Evolutionary conservation across 2,888 invertebrate genomes (phyloP).

Genomic region (Drosophila yooni): DNA sequence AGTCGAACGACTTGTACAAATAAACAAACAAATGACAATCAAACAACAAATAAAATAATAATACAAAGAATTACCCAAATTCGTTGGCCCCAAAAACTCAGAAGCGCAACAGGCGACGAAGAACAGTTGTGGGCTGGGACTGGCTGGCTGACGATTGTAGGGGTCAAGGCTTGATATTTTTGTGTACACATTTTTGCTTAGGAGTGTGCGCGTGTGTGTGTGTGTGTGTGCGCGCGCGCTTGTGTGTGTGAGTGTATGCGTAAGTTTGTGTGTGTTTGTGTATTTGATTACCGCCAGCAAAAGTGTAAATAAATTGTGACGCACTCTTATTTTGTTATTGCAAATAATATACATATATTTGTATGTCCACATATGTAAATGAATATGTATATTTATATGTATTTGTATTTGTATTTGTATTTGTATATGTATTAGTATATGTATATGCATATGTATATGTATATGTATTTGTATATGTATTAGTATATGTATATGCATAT

Average conservation of each 20-base stretch:
- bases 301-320: constrained; percentile 75
- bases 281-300: constrained; percentile 45
- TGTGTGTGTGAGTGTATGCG: constrained; percentile 3
- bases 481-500: background rate
- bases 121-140: constrained; percentile 24
- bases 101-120: constrained; percentile 29
- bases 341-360: constrained; percentile 56
- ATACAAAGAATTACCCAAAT: constrained; percentile 23
- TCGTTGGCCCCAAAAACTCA: constrained; percentile 29
- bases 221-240: constrained; percentile 1
- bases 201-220: background rate
- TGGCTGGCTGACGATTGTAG: constrained; percentile 60
- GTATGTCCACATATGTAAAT: constrained; percentile 44
- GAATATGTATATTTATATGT: constrained; percentile 15
- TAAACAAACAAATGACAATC: constrained; percentile 33
- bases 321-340: constrained; percentile 74
- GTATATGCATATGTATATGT: too few species aligned
- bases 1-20: constrained; percentile 12
- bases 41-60: constrained; percentile 23
- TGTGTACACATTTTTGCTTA: background rate
- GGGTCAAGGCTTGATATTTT: constrained; percentile 60
- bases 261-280: constrained; percentile 7
- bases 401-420: background rate
- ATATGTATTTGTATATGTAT: background rate
- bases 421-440: too few species aligned